Conservation (phyloP, 2,797 vertebrate genomes). For the Xiphorhynchus erythropygius region DNA sequence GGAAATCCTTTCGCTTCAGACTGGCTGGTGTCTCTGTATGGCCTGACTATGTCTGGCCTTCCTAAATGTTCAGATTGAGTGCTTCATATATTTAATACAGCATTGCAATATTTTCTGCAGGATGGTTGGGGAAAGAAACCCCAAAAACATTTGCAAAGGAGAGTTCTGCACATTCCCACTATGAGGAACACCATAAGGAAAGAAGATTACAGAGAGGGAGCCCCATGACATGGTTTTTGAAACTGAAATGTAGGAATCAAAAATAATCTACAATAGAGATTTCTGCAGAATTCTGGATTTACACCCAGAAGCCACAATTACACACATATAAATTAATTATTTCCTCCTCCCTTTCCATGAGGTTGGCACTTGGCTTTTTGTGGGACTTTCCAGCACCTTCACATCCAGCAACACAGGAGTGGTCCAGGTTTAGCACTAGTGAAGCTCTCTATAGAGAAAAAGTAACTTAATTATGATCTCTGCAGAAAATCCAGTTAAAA, state of each 20-base stretch:
- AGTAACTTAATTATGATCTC: not conserved
- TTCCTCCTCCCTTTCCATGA: not conserved
- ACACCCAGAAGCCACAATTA: not conserved
- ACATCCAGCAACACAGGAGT: not conserved
- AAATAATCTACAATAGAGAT: not conserved
- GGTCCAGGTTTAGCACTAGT: not conserved
- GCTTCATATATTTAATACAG: not conserved
- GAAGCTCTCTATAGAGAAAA: not conserved
- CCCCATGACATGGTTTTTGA: not conserved
- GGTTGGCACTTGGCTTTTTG: not conserved
- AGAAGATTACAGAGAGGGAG: not conserved
- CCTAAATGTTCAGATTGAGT: not conserved
- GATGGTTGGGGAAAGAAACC: not conserved
- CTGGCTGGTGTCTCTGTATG: not conserved
- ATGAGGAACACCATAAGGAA: accelerated
- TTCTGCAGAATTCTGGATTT: not conserved
- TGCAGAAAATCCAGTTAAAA: not conserved
- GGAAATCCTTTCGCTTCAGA: not conserved
- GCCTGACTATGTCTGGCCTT: not conserved
- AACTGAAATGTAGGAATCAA: not conserved
- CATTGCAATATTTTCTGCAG: not conserved
- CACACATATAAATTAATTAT: not conserved
- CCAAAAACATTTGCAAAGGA: not conserved
- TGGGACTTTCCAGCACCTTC: not conserved
- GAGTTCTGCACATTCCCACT: accelerated